Base-by-base conservation (phyloP, 1,140 invertebrate genomes). In the Drosophila quadrilineata region DNA sequence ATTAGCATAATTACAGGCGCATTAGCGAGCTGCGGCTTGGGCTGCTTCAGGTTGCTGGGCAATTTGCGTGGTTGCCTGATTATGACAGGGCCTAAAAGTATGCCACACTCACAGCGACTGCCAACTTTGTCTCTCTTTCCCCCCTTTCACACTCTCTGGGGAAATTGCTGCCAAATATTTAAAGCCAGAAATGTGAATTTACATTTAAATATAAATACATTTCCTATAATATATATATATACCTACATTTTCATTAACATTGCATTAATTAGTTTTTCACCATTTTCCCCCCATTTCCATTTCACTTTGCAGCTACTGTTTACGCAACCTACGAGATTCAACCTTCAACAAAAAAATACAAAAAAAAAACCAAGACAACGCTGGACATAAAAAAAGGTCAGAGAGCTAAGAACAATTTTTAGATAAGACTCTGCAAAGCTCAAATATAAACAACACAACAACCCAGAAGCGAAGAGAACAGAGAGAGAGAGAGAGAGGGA, bases 1-100 rank as follows among this genome's bases (percentile, higher is more conserved):
- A 87, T 82, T 87, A 87, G 82, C 76, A 87, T 87, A 87, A 87
- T 87, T 87, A 87, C 84, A 69, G 71, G 74, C 64, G 76, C 71
- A 87, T 87, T 87, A 87, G 74, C 71, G 76, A 56, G 50, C 46
- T 66, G 67, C 46, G 60, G 60, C 41, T 54, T 50, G 33, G 36
- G 60, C 29, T 9, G 73, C 65, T 57, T 79, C 59, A 70, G 71
- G 68, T 57, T 56, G 28, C 58, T 70, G 53, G 76, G 26, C 63
- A 75, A 75, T 60, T 80, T 75, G 72, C 72, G 63, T 52, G 59
- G 40, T 41, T 40, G 52, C 62, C 62, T 69, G 64, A 66, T 66
- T 70, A 84, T 84, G 73, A 84, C 65, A 66, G n/a, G n/a, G 60
- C 41, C 59, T 56, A 50, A 67, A 66, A 70, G 59, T 50, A 36